Conservation (phyloP, 2,888 invertebrate species). For the Nymphalis polychloros region DNA sequence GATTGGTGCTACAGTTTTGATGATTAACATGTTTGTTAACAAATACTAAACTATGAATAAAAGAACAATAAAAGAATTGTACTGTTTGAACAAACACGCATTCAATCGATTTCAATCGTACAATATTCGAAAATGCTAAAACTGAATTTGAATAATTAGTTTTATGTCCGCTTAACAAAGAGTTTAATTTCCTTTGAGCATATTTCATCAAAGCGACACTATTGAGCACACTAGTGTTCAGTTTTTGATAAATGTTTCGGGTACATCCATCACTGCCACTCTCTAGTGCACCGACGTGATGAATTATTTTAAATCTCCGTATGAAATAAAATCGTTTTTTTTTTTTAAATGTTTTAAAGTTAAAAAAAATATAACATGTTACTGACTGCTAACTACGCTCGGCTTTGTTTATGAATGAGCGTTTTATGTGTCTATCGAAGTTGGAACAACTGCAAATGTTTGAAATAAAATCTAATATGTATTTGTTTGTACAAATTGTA, state of each 20-base stretch:
- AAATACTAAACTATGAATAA: not conserved
- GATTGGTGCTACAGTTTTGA: too few relatives aligned
- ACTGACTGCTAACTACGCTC: too few relatives aligned
- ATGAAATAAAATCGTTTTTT: not conserved
- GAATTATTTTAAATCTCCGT: slow-evolving; percentile 29
- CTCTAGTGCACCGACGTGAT: slow-evolving; percentile 21
- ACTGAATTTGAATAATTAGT: not conserved
- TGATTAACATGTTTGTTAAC: too few relatives aligned
- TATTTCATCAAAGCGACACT: slow-evolving; percentile 29
- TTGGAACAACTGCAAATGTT: too few relatives aligned
- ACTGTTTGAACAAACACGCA: not conserved
- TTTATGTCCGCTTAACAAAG: slow-evolving; percentile 4
- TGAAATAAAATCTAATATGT: too few relatives aligned
- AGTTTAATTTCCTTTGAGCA: slow-evolving; percentile 28
- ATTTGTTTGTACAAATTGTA: too few relatives aligned
- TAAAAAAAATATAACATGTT: too few relatives aligned
- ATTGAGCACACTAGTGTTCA: slow-evolving; percentile 22
- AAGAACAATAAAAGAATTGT: not conserved
- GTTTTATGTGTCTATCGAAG: too few relatives aligned
- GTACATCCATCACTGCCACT: slow-evolving; percentile 38
- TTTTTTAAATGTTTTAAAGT: not conserved
- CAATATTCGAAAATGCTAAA: slow-evolving; percentile 4
- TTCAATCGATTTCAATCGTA: slow-evolving; percentile 6
- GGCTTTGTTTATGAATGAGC: too few relatives aligned
- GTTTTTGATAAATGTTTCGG: slow-evolving; percentile 39